Percentiles rank a stretch among this genome's conserved stretches.
Conservation (phyloP, 2,797 vertebrate genomes). For the Hemibagrus guttatus region DNA sequence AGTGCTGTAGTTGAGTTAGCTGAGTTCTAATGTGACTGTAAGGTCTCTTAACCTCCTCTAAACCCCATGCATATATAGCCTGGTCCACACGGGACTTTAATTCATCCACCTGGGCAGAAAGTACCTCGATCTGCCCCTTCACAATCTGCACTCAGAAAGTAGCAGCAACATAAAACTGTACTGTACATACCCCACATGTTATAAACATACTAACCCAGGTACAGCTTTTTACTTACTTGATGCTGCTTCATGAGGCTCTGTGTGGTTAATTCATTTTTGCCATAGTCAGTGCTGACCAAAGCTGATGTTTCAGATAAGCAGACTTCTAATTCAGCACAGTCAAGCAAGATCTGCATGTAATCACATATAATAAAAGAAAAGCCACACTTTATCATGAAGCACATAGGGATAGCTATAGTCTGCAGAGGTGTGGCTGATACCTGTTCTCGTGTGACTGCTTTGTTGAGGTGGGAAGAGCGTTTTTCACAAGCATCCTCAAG, state of each 20-base stretch:
- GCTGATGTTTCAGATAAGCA: conserved; percentile 75
- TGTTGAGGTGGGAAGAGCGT: conserved; percentile 74
- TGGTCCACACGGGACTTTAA: conserved; percentile 67
- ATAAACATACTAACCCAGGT: not conserved
- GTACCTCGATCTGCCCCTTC: conserved; percentile 78
- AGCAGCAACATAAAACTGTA: not conserved
- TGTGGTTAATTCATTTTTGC: conserved; percentile 78
- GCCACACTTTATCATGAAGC: not conserved
- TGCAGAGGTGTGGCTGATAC: conserved; percentile 61
- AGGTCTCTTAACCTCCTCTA: conserved; percentile 71
- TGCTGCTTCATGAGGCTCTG: conserved; percentile 81
- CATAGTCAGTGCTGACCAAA: conserved; percentile 75
- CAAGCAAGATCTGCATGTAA: conserved; percentile 77
- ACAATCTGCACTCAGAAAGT: conserved; percentile 70
- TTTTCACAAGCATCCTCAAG: conserved; percentile 77
- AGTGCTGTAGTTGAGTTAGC: conserved; percentile 74
- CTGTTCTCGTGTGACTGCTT: conserved; percentile 79
- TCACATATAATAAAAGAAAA: conserved; percentile 15
- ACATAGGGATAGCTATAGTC: not conserved
- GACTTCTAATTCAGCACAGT: conserved; percentile 82
- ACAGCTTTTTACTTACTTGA: conserved; percentile 72
- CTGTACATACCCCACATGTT: not conserved
- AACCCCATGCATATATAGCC: conserved; percentile 61
- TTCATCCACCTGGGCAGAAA: conserved; percentile 72
- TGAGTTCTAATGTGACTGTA: conserved; percentile 69